These are phyloP conservation scores for Epicauta chinensis DNA, from an alignment of 1,140 invertebrate genomes.

Conservation along the genomic window DNA sequence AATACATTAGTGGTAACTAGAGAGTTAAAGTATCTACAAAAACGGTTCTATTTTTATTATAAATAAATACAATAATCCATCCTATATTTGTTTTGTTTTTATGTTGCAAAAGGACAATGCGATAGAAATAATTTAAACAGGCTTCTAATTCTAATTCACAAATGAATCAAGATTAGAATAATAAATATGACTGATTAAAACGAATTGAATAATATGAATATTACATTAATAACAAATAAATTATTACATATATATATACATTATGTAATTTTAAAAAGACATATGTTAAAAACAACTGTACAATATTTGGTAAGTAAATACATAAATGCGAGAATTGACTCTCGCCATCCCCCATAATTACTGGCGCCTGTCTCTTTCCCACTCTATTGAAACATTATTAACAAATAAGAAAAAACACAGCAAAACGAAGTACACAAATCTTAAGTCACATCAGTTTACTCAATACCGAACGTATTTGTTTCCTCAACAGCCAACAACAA, in stretches of 20 bases:
- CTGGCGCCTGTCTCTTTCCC: too few relatives aligned
- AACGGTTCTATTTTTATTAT: not conserved
- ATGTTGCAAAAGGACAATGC: constrained; percentile 4
- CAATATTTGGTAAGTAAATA: too few relatives aligned
- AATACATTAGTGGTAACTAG: constrained; percentile 8
- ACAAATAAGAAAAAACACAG: constrained; percentile 5
- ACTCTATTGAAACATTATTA: not conserved
- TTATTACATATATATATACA: too few relatives aligned
- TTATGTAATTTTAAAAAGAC: too few relatives aligned
- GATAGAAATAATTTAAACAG: not conserved
- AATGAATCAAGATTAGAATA: not conserved
- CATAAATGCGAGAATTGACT: too few relatives aligned
- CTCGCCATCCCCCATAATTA: too few relatives aligned
- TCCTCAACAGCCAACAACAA: constrained; percentile 92
- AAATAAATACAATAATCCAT: not conserved
- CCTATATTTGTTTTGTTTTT: constrained; percentile 9
- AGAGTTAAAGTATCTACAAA: too few relatives aligned
- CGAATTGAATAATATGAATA: too few relatives aligned
- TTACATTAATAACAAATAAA: too few relatives aligned
- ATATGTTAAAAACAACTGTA: too few relatives aligned
- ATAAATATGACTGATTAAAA: too few relatives aligned
- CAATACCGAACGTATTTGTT: constrained; percentile 96
- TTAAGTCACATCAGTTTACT: constrained; percentile 50
- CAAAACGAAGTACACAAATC: constrained; percentile 4
- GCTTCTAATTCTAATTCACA: not conserved